Percentiles rank a stretch among this genome's conserved stretches.
Conservation (phyloP, 2,797 vertebrate genomes). For the Eospalax fontanierii region DNA sequence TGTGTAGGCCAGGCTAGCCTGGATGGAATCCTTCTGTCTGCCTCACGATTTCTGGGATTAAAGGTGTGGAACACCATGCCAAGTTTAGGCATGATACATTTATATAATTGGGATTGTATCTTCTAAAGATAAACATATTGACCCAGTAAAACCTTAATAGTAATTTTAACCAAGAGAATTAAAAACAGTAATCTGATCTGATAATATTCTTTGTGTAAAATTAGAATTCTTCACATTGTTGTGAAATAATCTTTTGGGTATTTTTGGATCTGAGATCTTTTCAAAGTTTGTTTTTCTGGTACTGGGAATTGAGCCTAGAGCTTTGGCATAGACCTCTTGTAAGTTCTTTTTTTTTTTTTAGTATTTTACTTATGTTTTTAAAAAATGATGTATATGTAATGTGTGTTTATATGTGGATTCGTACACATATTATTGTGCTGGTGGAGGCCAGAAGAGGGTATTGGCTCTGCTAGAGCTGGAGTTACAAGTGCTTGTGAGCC, state of each 20-base stretch:
- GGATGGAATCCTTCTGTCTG: too few relatives aligned
- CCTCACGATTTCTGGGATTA: too few relatives aligned
- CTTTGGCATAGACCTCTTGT: background rate
- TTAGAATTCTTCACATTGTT: background rate
- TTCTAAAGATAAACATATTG: background rate
- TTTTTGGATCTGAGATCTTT: background rate
- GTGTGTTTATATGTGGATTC: background rate
- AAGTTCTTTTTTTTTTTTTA: background rate
- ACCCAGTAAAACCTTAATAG: background rate
- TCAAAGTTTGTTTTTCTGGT: background rate
- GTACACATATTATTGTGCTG: background rate
- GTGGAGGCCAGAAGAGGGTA: background rate
- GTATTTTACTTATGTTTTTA: background rate
- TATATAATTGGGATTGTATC: background rate
- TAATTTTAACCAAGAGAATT: constrained; percentile 8
- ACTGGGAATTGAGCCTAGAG: background rate
- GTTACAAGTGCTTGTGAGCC: background rate
- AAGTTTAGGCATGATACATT: too few relatives aligned
- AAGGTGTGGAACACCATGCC: too few relatives aligned
- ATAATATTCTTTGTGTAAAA: background rate
- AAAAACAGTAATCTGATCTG: background rate
- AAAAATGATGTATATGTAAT: background rate
- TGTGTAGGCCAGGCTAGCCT: too few relatives aligned
- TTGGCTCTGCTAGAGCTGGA: background rate
- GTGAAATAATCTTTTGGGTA: background rate